These are phyloP conservation scores for Sciurus vulgaris DNA, from an alignment of 2,797 vertebrate genomes.

Conservation along the genomic window DNA sequence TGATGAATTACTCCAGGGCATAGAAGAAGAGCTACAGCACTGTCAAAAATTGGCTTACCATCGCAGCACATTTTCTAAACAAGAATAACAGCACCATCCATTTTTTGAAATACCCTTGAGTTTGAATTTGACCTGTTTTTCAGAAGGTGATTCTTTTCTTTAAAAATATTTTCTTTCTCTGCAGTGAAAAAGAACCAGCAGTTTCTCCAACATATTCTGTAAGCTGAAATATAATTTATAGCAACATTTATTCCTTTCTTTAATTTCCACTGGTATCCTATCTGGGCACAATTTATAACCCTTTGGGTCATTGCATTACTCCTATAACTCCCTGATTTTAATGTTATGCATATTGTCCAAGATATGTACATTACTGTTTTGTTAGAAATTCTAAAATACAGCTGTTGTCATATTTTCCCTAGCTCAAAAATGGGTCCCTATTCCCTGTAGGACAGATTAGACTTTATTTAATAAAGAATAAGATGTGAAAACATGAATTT, in stretches of 20 bases:
- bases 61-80: background rate
- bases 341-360: background rate
- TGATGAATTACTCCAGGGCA: background rate
- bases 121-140: conserved; percentile 53
- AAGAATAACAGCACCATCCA: conserved; percentile 18
- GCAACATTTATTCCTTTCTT: background rate
- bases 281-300: background rate
- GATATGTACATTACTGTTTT: background rate
- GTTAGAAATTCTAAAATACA: conserved; percentile 26
- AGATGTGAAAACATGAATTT: background rate
- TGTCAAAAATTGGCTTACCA: background rate
- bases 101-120: background rate
- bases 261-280: background rate
- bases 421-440: background rate
- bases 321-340: background rate
- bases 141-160: conserved; percentile 5
- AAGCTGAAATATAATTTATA: background rate
- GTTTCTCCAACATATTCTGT: conserved; percentile 2
- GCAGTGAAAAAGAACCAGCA: background rate
- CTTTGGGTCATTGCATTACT: background rate
- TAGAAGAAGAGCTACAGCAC: background rate
- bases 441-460: background rate
- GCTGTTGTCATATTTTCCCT: background rate
- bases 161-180: conserved; percentile 48
- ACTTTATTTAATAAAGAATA: background rate